Evolutionary conservation across 2,888 invertebrate species (phyloP).

Genomic region (Harmothoe impar): DNA sequence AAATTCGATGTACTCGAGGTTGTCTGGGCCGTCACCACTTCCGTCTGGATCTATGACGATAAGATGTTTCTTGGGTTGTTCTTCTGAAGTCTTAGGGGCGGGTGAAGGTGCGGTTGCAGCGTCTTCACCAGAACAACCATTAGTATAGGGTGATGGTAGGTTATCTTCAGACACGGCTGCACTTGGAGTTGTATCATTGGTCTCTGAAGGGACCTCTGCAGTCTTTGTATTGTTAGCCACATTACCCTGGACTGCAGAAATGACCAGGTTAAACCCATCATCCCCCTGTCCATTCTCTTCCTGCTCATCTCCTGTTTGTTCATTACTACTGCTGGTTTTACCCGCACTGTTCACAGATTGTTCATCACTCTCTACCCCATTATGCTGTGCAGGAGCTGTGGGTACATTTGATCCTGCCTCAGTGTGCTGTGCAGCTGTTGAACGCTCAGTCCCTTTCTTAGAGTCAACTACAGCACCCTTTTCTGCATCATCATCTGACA

Average conservation of each 20-base stretch:
- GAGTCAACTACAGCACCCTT: no score
- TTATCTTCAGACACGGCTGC: background rate
- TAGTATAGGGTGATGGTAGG: background rate
- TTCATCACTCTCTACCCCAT: no score
- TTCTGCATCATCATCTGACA: no score
- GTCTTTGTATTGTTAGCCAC: background rate
- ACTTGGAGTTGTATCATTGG: background rate
- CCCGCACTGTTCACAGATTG: no score
- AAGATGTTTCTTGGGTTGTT: background rate
- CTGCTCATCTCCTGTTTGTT: background rate
- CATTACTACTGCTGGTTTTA: background rate
- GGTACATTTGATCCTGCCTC: no score
- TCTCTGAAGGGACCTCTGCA: background rate
- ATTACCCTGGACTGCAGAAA: constrained; percentile 28
- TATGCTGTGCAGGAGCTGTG: no score
- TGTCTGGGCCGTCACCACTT: background rate
- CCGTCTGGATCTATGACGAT: constrained; percentile 24
- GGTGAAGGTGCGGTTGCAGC: background rate
- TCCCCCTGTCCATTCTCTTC: background rate
- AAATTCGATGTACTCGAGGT: background rate
- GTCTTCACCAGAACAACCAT: background rate
- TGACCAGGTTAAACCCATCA: constrained; percentile 2
- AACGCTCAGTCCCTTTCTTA: no score
- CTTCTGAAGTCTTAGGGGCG: no score
- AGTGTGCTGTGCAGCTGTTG: no score